Evolutionary conservation across 2,888 invertebrate species (phyloP).

Genomic region (Choreutis nemorana): DNA sequence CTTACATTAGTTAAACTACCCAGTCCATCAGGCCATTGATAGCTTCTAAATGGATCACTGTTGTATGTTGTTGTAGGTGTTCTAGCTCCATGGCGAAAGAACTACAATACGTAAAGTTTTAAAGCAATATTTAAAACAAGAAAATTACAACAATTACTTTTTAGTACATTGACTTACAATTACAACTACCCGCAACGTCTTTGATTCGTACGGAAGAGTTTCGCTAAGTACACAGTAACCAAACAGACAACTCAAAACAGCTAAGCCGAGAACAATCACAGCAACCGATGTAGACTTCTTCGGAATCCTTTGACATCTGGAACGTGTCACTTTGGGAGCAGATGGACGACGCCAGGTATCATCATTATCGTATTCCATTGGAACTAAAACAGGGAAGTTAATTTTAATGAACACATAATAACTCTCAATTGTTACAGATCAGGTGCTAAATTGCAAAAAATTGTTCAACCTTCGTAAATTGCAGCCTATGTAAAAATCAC

Average conservation of each 20-base stretch:
- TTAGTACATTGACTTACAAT: conserved; percentile 31
- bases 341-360: conserved; percentile 48
- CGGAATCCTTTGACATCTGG: conserved; percentile 38
- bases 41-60: conserved; percentile 79
- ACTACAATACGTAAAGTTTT: conserved; percentile 37
- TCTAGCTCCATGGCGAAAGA: conserved; percentile 86
- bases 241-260: conserved; percentile 53
- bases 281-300: conserved; percentile 41
- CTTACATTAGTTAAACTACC: conserved; percentile 83
- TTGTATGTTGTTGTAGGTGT: conserved; percentile 79
- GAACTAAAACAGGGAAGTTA: too few relatives aligned
- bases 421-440: too few relatives aligned
- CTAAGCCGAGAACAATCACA: conserved; percentile 48
- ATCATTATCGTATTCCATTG: conserved; percentile 51
- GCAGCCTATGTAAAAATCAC: too few relatives aligned
- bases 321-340: conserved; percentile 23
- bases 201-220: conserved; percentile 52
- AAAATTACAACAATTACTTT: not conserved
- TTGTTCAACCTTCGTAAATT: too few relatives aligned
- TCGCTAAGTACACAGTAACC: conserved; percentile 57
- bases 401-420: too few relatives aligned
- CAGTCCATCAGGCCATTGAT: conserved; percentile 83
- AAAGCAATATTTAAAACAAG: too few relatives aligned
- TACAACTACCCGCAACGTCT: conserved; percentile 45
- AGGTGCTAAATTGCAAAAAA: too few relatives aligned